phyloP scores from a whole-genome alignment of 2,888 invertebrate species.

The Allacma fusca region DNA sequence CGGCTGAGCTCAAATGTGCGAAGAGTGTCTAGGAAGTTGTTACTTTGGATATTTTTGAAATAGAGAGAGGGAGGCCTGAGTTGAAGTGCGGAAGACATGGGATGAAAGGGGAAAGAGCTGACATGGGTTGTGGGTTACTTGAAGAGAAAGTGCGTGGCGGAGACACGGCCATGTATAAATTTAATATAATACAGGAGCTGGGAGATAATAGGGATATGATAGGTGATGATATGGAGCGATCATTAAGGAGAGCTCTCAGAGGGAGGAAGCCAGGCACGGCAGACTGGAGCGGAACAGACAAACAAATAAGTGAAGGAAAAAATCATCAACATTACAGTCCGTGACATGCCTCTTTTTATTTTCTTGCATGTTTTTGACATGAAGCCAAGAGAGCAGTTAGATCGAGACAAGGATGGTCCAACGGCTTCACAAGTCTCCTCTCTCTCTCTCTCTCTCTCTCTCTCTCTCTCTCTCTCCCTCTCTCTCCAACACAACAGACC shows the following conservation, averaged over 20 bases:
- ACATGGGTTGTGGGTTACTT: too few species aligned
- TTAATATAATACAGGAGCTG: conserved; percentile 23
- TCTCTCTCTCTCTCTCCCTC: conserved; percentile 26
- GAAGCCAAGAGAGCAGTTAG: conserved; percentile 52
- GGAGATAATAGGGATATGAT: conserved; percentile 21
- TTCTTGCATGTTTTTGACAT: conserved; percentile 58
- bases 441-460: conserved; percentile 3
- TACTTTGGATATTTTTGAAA: too few species aligned
- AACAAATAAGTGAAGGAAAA: conserved; percentile 40
- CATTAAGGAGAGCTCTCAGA: conserved; percentile 30
- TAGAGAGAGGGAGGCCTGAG: too few species aligned
- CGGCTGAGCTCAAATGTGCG: too few species aligned
- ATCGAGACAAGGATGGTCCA: background rate
- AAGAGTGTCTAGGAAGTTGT: too few species aligned
- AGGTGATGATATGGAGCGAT: conserved; percentile 18
- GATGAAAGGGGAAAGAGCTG: too few species aligned
- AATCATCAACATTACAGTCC: conserved; percentile 57
- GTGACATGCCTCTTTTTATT: conserved; percentile 60
- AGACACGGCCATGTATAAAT: conserved; percentile 13
- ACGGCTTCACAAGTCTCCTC: too few species aligned
- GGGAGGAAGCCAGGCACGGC: background rate
- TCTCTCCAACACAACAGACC: too few species aligned
- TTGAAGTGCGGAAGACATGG: too few species aligned
- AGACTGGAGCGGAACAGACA: conserved; percentile 14
- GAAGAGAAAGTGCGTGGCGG: background rate